Conservation (phyloP, 2,888 invertebrate genomes). For the Dromius quadrimaculatus region DNA sequence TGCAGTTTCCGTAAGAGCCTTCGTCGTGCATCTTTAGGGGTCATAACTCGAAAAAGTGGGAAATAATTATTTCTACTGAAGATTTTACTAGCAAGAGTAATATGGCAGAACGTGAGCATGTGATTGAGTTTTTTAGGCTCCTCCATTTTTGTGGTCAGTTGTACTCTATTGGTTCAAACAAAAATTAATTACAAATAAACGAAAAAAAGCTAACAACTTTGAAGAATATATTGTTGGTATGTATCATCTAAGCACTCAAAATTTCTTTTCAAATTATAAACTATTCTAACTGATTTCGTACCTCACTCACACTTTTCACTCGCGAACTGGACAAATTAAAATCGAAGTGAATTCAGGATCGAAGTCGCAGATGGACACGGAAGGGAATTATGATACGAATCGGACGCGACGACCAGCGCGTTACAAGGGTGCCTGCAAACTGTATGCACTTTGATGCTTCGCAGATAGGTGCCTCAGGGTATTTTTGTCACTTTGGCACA, state of each 20-base stretch:
- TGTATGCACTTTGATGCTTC: conserved; percentile 31
- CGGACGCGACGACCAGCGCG: conserved; percentile 12
- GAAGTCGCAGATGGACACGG: too few relatives aligned
- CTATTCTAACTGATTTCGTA: conserved; percentile 32
- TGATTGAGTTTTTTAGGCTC: conserved; percentile 62
- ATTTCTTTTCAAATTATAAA: conserved; percentile 15
- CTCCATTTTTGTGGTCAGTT: conserved; percentile 40
- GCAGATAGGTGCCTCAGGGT: conserved; percentile 2
- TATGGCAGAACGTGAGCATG: conserved; percentile 81
- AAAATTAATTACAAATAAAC: conserved; percentile 1
- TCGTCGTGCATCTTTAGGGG: conserved; percentile 85
- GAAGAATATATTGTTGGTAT: conserved; percentile 1
- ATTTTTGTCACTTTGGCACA: conserved; percentile 45
- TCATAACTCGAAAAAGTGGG: conserved; percentile 83
- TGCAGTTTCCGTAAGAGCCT: conserved; percentile 83
- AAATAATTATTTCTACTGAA: conserved; percentile 87
- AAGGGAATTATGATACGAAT: too few relatives aligned
- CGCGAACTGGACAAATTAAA: conserved; percentile 1
- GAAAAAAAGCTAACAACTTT: conserved; percentile 25
- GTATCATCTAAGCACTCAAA: conserved; percentile 15
- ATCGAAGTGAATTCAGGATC: conserved; percentile 8
- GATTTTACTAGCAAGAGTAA: conserved; percentile 83
- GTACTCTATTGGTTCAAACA: neutral
- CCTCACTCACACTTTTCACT: conserved; percentile 12
- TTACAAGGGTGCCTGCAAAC: conserved; percentile 27